A percentile compares a stretch with the other conserved stretches of the same genome.
Evolutionary conservation across 2,888 invertebrate genomes (phyloP).

Genomic region (Phania funesta): DNA sequence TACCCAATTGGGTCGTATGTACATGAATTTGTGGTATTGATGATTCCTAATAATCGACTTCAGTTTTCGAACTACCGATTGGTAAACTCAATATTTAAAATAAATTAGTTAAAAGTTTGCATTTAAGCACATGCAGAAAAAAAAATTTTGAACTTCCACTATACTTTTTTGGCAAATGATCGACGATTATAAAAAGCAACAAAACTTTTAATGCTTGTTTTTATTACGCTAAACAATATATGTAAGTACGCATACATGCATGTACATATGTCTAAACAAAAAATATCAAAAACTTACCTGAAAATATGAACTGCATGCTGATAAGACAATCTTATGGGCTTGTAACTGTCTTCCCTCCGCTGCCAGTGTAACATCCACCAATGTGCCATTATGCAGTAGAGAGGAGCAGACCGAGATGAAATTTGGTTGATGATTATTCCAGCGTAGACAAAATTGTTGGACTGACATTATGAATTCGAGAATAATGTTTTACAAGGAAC

Average conservation of each 20-base stretch:
- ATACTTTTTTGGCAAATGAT: too few relatives aligned
- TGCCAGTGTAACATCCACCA: constrained; percentile 95
- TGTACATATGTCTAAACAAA: neutral
- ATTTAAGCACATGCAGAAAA: too few relatives aligned
- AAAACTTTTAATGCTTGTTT: neutral
- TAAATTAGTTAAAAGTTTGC: too few relatives aligned
- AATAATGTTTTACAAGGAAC: constrained; percentile 48
- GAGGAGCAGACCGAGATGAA: constrained; percentile 94
- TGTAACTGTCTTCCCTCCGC: constrained; percentile 93
- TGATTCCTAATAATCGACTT: too few relatives aligned
- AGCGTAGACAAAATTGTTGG: constrained; percentile 90
- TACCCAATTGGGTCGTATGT: too few relatives aligned
- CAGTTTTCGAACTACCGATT: too few relatives aligned
- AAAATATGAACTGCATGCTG: constrained; percentile 96
- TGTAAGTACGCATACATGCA: neutral
- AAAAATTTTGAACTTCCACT: too few relatives aligned
- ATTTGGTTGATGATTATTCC: constrained; percentile 97
- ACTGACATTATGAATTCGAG: constrained; percentile 82
- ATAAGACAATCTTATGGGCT: constrained; percentile 93
- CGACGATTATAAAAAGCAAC: too few relatives aligned
- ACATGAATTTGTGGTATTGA: too few relatives aligned
- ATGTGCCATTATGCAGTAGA: constrained; percentile 89
- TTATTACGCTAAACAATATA: neutral
- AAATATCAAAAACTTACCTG: constrained; percentile 83
- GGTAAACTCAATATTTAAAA: too few relatives aligned